These are phyloP conservation scores for Agrotis segetum DNA, from an alignment of 2,888 invertebrate genomes.

Conservation along the genomic window DNA sequence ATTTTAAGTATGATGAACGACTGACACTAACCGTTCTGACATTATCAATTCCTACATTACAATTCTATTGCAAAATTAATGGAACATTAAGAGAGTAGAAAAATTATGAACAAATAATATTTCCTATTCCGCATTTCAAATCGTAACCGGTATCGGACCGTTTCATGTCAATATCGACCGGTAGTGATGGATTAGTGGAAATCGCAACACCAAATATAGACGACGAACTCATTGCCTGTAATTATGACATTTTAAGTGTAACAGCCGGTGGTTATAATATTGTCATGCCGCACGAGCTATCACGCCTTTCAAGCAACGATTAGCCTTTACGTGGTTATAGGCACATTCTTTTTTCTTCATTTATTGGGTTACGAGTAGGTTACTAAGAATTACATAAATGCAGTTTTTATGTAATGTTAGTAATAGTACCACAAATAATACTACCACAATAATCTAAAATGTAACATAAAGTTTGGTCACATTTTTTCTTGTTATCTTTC, in stretches of 20 bases:
- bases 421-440: neutral
- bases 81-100: conserved; percentile 35
- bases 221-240: conserved; percentile 42
- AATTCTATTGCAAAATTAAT: conserved; percentile 40
- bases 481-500: no score
- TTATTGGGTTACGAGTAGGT: neutral
- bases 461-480: no score
- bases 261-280: conserved; percentile 26
- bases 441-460: neutral
- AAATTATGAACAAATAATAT: conserved; percentile 40
- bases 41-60: conserved; percentile 37
- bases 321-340: neutral
- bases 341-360: neutral
- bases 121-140: conserved; percentile 61
- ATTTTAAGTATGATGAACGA: conserved; percentile 47
- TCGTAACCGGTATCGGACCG: conserved; percentile 42
- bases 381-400: neutral
- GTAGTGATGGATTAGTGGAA: conserved; percentile 51
- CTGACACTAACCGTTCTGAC: conserved; percentile 18
- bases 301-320: conserved; percentile 19
- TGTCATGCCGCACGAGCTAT: conserved; percentile 21
- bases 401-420: neutral
- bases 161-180: conserved; percentile 57
- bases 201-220: conserved; percentile 56
- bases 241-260: conserved; percentile 48